Conservation (phyloP, 2,797 vertebrate species). For the Cacajao melanocephalus region DNA sequence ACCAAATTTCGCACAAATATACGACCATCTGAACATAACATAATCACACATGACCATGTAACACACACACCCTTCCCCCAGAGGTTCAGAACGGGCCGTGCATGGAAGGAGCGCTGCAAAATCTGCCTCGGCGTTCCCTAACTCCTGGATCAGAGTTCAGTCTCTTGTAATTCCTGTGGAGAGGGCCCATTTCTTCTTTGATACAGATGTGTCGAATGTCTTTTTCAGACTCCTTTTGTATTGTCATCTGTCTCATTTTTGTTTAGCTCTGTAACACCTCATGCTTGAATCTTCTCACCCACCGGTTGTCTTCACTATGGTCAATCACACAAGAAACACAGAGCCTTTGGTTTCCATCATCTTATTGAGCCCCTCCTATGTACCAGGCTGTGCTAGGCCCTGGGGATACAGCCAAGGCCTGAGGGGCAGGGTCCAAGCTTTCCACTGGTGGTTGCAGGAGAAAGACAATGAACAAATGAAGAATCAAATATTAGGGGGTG, state of each 20-base stretch:
- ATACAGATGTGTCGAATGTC: too few species aligned
- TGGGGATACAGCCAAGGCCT: background rate
- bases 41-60: background rate
- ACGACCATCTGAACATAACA: rapidly evolving
- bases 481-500: background rate
- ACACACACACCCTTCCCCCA: background rate
- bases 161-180: background rate
- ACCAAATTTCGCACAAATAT: background rate
- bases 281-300: background rate
- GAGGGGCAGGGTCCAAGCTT: background rate
- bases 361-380: rapidly evolving
- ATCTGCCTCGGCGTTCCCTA: background rate
- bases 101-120: background rate
- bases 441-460: background rate
- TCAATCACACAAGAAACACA: background rate
- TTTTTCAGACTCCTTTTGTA: background rate
- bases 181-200: background rate
- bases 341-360: background rate
- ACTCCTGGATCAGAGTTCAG: background rate
- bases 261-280: background rate
- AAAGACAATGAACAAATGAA: background rate
- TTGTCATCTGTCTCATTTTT: background rate
- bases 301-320: background rate
- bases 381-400: too few species aligned
- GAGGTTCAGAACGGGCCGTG: background rate